Conservation (phyloP, 2,113 vertebrate genomes). For the Anguilla rostrata region DNA sequence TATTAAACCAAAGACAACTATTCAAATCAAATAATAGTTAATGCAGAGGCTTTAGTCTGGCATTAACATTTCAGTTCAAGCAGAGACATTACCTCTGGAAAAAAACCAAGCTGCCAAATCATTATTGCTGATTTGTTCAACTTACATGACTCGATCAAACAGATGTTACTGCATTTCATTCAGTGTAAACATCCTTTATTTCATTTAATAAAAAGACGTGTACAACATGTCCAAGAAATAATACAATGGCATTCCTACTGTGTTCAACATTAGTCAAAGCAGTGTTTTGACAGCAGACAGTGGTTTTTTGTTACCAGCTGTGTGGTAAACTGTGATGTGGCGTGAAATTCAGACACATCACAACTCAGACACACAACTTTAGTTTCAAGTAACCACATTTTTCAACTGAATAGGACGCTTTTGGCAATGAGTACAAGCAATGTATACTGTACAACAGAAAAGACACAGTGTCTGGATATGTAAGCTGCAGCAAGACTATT, state of each 20-base stretch:
- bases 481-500: slow-evolving; percentile 38
- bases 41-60: not conserved
- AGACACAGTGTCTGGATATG: slow-evolving; percentile 41
- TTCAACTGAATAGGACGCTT: slow-evolving; percentile 35
- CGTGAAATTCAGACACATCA: slow-evolving; percentile 48
- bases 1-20: slow-evolving; percentile 1
- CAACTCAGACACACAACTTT: slow-evolving; percentile 33
- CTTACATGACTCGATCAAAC: not conserved
- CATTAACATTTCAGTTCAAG: not conserved
- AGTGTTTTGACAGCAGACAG: not conserved
- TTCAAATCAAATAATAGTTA: not conserved
- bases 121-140: not conserved
- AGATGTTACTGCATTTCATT: not conserved
- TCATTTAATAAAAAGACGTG: not conserved
- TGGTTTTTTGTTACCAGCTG: not conserved
- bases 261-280: not conserved
- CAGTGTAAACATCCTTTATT: not conserved
- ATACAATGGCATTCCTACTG: not conserved
- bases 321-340: not conserved
- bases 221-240: not conserved
- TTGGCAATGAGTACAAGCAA: slow-evolving; percentile 45
- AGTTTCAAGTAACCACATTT: not conserved
- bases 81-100: not conserved
- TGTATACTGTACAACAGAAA: slow-evolving; percentile 31
- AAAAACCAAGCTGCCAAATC: not conserved